phyloP scores from a whole-genome alignment of 1,140 invertebrate species.

The Aethina tumida region DNA sequence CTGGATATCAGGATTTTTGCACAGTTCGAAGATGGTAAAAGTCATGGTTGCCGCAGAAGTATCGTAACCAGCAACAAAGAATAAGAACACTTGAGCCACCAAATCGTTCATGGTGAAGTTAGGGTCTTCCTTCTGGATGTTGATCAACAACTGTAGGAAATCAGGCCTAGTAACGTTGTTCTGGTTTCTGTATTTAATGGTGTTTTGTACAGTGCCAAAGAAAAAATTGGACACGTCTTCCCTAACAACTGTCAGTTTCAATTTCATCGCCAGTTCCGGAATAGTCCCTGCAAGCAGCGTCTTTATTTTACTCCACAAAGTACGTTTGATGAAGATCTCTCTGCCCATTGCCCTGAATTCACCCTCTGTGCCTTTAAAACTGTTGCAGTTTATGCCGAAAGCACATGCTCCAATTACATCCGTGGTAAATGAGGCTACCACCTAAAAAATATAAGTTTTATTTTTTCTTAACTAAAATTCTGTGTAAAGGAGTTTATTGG shows the following conservation, averaged over 20 bases:
- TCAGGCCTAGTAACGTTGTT: constrained; percentile 38
- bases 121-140: constrained; percentile 21
- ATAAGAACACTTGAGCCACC: constrained; percentile 26
- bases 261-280: constrained; percentile 5
- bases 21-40: constrained; percentile 41
- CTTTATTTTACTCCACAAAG: not conserved
- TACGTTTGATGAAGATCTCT: not conserved
- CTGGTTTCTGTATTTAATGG: constrained; percentile 37
- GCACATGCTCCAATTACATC: constrained; percentile 53
- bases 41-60: constrained; percentile 39
- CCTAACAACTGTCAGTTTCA: constrained; percentile 1
- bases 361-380: constrained; percentile 41
- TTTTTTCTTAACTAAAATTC: not conserved
- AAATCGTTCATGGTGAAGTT: constrained; percentile 15
- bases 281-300: constrained; percentile 1
- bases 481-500: not conserved
- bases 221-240: constrained; percentile 37
- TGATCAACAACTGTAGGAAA: constrained; percentile 44
- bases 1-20: constrained; percentile 39
- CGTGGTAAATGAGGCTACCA: constrained; percentile 48
- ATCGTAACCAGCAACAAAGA: constrained; percentile 43
- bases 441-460: constrained; percentile 3
- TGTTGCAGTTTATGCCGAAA: constrained; percentile 51
- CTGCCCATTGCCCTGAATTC: constrained; percentile 36
- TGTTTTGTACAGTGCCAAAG: constrained; percentile 33